phyloP scores from a whole-genome alignment of 2,888 invertebrate species.

The Himalopsyche tibetana region DNA sequence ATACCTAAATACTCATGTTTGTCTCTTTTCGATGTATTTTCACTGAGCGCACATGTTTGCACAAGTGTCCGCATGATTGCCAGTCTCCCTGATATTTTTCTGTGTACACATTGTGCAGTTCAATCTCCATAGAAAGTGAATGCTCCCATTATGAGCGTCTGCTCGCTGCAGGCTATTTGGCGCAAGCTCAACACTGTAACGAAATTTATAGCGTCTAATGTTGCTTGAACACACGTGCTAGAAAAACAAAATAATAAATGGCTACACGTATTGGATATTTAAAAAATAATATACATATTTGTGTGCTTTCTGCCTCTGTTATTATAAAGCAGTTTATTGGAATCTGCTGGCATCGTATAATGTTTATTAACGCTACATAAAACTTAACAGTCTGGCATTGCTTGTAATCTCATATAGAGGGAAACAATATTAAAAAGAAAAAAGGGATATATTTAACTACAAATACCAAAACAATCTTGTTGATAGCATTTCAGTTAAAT shows the following conservation, averaged over 20 bases:
- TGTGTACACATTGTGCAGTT: constrained; percentile 14
- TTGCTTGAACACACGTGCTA: constrained; percentile 38
- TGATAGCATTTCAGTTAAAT: too few relatives aligned
- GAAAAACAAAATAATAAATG: neutral
- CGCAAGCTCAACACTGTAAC: constrained; percentile 9
- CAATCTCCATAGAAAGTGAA: constrained; percentile 46
- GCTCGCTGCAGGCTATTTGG: constrained; percentile 44
- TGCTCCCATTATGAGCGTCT: constrained; percentile 45
- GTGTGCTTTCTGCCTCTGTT: too few relatives aligned
- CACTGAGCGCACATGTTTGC: neutral
- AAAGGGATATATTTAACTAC: too few relatives aligned
- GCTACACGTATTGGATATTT: too few relatives aligned
- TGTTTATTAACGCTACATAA: too few relatives aligned
- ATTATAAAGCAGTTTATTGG: too few relatives aligned
- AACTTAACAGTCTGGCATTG: too few relatives aligned
- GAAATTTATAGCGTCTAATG: constrained; percentile 42
- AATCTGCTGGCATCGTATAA: too few relatives aligned
- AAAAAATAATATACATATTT: too few relatives aligned
- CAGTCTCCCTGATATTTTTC: neutral
- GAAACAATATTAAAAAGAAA: too few relatives aligned
- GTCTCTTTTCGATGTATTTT: neutral
- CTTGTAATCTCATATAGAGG: too few relatives aligned
- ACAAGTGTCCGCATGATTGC: neutral
- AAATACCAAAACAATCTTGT: too few relatives aligned
- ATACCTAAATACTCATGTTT: neutral